Conservation (phyloP, 2,888 invertebrate genomes). For the Thera obeliscata region DNA sequence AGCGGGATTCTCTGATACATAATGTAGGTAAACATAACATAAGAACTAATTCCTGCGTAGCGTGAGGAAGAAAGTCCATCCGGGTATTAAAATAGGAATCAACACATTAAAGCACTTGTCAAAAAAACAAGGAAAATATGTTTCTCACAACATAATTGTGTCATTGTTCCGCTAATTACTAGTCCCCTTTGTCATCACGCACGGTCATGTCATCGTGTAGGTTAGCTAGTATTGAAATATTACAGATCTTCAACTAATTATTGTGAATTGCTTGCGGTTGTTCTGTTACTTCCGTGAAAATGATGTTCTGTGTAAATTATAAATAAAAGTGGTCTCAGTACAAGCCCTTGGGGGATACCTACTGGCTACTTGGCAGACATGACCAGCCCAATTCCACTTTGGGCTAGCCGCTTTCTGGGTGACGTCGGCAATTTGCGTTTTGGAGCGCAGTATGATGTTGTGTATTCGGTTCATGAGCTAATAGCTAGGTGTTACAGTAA, state of each 20-base stretch:
- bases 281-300: neutral
- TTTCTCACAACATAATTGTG: slow-evolving; percentile 34
- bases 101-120: slow-evolving; percentile 18
- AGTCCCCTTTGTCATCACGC: slow-evolving; percentile 22
- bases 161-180: slow-evolving; percentile 23
- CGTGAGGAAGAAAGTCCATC: slow-evolving; percentile 33
- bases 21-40: no score
- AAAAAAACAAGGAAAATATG: slow-evolving; percentile 32
- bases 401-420: no score
- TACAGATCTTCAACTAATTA: neutral
- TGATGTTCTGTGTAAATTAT: neutral
- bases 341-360: neutral
- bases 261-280: neutral
- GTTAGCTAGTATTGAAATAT: slow-evolving; percentile 10
- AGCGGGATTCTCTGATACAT: no score
- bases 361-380: no score
- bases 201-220: slow-evolving; percentile 14
- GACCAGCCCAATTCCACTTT: no score
- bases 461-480: neutral
- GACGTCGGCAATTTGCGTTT: no score
- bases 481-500: no score
- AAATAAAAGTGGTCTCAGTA: neutral
- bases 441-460: no score
- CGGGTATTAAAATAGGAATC: slow-evolving; percentile 37
- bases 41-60: slow-evolving; percentile 9